Evolutionary conservation across 2,797 vertebrate genomes (phyloP), one percentile per base, ranked within the genome.

Genomic region (Centroberyx gerrardi): DNA sequence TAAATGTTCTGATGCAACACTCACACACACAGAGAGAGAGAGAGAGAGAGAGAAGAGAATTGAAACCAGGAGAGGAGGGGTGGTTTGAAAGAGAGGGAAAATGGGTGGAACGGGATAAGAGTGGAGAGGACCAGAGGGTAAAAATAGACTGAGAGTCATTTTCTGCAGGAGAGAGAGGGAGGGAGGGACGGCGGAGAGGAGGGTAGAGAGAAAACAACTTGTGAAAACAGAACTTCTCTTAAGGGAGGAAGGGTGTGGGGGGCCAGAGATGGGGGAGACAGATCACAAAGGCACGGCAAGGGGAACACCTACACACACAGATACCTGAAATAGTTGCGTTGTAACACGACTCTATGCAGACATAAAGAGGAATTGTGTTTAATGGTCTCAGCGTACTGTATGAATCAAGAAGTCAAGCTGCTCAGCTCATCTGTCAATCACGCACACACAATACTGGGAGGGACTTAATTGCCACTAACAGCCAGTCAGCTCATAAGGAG

Each of bases 211-310:
- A 94, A 93, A 95, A 94, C 89, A 92, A 94, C 90, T 92, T 92
- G 90, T 93, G 85, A 93, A 94, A 95, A 94, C 89, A 92, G 74
- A 91, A 91, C 84, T 92, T 92, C 85, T 90, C 87, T 90, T 88
- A 87, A 85, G 67, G 67, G 81, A 91, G 83, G 83, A 87, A 90
- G 81, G 81, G 82, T 79, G 81, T 60, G 5, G 49, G 86, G 80
- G 84, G 84, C 72, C 76, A 74, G 58, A 76, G 53, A 86, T 40
- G 76, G 80, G 54, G 61, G 48, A 74, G 68, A 68, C 7, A 74
- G 49, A 68, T 62, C 17, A 62, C 53, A 51, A 51, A 51, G 33
- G 13, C 51, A 72, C 60, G 79, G n/a, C 66, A 76, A 68, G 63
- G 66, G 42, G 44, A 69, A 74, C 72, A 17, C 64, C 60, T 74